Evolutionary conservation across 2,888 invertebrate genomes (phyloP).

Genomic region (Meandrusa payeni): DNA sequence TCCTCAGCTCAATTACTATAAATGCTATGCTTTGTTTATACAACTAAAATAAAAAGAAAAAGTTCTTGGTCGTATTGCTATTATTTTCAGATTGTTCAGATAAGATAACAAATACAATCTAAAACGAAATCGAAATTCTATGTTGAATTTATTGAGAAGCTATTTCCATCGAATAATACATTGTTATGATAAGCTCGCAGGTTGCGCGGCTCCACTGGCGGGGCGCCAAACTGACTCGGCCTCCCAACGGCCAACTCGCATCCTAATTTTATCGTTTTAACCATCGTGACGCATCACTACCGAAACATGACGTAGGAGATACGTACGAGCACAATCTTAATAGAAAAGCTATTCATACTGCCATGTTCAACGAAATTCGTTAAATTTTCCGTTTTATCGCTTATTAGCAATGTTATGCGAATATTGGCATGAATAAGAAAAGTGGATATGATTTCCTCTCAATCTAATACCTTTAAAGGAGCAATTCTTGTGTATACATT

Average conservation of each 20-base stretch:
- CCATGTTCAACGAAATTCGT: conserved; percentile 1
- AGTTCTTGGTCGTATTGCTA: too few relatives aligned
- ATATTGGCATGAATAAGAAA: too few relatives aligned
- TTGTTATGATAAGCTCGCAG: conserved; percentile 29
- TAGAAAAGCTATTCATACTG: background rate
- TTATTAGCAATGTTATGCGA: too few relatives aligned
- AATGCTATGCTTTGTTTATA: too few relatives aligned
- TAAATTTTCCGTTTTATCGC: conserved; percentile 11
- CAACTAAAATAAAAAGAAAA: too few relatives aligned
- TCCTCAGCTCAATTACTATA: too few relatives aligned
- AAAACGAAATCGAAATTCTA: too few relatives aligned
- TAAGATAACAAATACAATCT: too few relatives aligned
- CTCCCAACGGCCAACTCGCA: conserved; percentile 26
- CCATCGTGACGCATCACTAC: conserved; percentile 9
- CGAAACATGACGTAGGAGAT: conserved; percentile 5
- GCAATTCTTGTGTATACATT: too few relatives aligned
- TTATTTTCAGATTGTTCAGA: too few relatives aligned
- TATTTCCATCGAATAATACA: conserved; percentile 32
- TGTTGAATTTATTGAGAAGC: conserved; percentile 1
- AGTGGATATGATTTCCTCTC: too few relatives aligned
- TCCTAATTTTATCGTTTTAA: conserved; percentile 27
- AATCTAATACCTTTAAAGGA: too few relatives aligned
- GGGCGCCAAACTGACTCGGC: conserved; percentile 33
- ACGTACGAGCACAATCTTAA: conserved; percentile 2
- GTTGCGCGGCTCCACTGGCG: conserved; percentile 29